Conservation (phyloP, 1,140 invertebrate species). For the Hycleus phaleratus region DNA sequence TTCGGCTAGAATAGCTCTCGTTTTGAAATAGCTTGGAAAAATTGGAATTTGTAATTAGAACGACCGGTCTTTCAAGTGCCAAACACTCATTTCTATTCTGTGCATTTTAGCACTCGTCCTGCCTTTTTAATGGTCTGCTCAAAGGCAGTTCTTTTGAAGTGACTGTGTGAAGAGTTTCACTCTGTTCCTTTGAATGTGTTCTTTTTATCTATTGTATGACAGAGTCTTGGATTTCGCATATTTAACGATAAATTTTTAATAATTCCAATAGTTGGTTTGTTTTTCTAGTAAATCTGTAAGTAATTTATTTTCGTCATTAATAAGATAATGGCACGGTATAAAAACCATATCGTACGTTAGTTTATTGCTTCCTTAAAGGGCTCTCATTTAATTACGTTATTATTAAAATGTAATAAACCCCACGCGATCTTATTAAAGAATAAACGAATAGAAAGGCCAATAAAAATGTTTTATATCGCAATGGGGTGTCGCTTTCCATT, state of each 20-base stretch:
- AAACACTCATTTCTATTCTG: too few relatives aligned
- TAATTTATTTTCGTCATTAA: constrained; percentile 15
- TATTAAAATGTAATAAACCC: constrained; percentile 15
- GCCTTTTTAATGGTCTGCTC: constrained; percentile 5
- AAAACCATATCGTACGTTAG: constrained; percentile 10
- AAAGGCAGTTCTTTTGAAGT: constrained; percentile 3
- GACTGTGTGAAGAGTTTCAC: constrained; percentile 8
- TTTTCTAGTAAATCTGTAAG: constrained; percentile 3
- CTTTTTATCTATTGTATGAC: neutral
- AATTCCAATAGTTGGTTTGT: too few relatives aligned
- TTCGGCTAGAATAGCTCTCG: neutral
- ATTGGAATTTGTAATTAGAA: neutral
- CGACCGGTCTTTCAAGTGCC: too few relatives aligned
- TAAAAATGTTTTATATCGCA: constrained; percentile 15
- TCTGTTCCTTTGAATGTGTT: constrained; percentile 1
- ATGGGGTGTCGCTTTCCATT: constrained; percentile 14
- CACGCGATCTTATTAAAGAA: constrained; percentile 12
- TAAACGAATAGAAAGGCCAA: constrained; percentile 12
- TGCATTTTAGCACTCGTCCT: too few relatives aligned
- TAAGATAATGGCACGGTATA: constrained; percentile 13
- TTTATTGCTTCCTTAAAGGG: constrained; percentile 13
- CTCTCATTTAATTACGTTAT: constrained; percentile 14
- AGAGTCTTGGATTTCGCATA: too few relatives aligned
- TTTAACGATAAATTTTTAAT: too few relatives aligned
- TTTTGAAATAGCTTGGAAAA: neutral